These are phyloP conservation scores for Platygyra sinensis DNA, from an alignment of 64 coral and sea anemone species.

Conservation along the genomic window DNA sequence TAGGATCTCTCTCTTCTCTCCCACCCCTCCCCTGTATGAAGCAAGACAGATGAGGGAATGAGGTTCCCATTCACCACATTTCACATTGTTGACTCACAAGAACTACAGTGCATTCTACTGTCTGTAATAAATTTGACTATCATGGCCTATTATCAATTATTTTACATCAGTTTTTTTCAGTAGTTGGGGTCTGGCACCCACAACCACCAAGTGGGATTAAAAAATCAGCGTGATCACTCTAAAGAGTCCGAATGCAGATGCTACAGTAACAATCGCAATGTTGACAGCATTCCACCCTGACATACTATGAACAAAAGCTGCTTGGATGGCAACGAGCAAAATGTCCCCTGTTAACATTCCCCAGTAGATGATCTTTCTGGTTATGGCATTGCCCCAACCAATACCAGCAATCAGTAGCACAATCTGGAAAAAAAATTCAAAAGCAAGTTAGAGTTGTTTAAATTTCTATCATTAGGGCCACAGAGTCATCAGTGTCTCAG, in stretches of 20 bases:
- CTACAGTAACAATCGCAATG: slow-evolving; percentile 44
- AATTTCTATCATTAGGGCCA: too few species aligned
- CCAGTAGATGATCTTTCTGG: slow-evolving; percentile 89
- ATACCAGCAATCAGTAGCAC: slow-evolving; percentile 75
- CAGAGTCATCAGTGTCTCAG: too few species aligned
- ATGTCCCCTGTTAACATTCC: slow-evolving; percentile 86
- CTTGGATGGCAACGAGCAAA: slow-evolving; percentile 68
- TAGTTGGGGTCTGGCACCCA: slow-evolving; percentile 49
- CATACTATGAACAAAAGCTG: slow-evolving; percentile 77
- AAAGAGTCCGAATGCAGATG: slow-evolving; percentile 61
- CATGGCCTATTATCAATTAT: too few species aligned
- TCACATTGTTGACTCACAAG: too few species aligned
- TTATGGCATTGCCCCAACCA: slow-evolving; percentile 58
- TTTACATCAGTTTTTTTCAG: background rate
- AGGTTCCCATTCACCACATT: too few species aligned
- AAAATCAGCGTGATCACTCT: slow-evolving; percentile 65
- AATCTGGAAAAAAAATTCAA: slow-evolving; percentile 45
- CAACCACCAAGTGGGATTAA: slow-evolving; percentile 79
- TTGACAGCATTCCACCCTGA: slow-evolving; percentile 74
- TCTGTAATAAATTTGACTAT: too few species aligned
- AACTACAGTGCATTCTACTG: too few species aligned
- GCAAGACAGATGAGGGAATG: too few species aligned
- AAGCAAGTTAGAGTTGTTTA: too few species aligned
- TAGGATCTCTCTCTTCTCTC: too few species aligned
- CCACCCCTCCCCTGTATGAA: too few species aligned